Base-by-base conservation (phyloP, 2,888 invertebrate genomes). In the Melanotus villosus region DNA sequence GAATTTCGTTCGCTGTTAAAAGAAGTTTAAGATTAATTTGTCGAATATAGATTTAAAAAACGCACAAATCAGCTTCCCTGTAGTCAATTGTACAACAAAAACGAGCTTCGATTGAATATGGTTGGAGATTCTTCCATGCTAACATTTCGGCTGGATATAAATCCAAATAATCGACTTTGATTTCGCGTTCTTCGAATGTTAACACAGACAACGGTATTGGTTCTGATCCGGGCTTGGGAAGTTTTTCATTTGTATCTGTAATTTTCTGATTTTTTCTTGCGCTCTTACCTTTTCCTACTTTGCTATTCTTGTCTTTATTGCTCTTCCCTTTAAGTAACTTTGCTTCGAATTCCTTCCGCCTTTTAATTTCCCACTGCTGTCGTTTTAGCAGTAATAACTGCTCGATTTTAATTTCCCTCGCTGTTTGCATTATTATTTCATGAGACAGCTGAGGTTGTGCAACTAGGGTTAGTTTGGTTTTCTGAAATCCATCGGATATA, bases 71-170 rank as follows among this genome's bases (percentile, higher is more conserved):
- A 14, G 36, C 18, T 36, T 60, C 58, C 4, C 14, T 5, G 38
- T 76, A 78, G 21, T 54, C 67, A 10, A 80, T 60, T 16, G 59
- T 64, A 58, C 78, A 77, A 12, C 59, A 68, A 60, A 80, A 79
- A 12, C 70, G 65, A 0, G 73, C 72, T 41, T 75, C 66, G 7
- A 79, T 73, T 0, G 54, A 50, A 43, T 77, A 78, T 0, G 80
- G 76, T 50, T 78, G 62, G 32, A 80, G 60, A n/a, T 65, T 69
- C 9, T 76, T 73, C 77, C 78, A 79, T 4, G 78, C 18, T 10
- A 68, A 54, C 72, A 79, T 76, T 70, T 80, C 80, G 1, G 80
- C 78, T 2, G 76, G 78, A 67, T 80, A 81, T 6, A 74, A 65
- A 58, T 81, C 80, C 21, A 71, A 74, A 57, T 75, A 74, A 19